Percentiles rank a stretch among this genome's conserved stretches.
These are phyloP conservation scores for Gortyna flavago DNA, from an alignment of 2,888 invertebrate species.

Conservation along the genomic window DNA sequence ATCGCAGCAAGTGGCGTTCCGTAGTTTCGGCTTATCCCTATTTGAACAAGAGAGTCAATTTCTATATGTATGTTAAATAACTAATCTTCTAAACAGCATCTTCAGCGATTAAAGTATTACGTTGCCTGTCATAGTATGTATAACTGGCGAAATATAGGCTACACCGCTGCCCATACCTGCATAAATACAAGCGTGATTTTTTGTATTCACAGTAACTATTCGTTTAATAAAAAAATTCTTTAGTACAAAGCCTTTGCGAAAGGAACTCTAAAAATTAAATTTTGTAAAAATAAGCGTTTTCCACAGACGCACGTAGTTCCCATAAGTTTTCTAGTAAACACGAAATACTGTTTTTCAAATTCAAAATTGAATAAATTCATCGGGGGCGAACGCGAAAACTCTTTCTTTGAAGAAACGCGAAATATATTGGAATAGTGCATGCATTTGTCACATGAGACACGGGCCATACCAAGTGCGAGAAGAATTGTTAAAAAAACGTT, in stretches of 20 bases:
- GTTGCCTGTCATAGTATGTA: too few relatives aligned
- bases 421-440: conserved; percentile 62
- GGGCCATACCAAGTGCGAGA: conserved; percentile 37
- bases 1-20: too few relatives aligned
- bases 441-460: conserved; percentile 60
- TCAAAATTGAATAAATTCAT: conserved; percentile 54
- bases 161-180: neutral
- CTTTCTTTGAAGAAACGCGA: conserved; percentile 55
- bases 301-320: neutral
- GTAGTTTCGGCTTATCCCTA: too few relatives aligned
- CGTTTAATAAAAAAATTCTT: neutral
- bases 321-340: conserved; percentile 28
- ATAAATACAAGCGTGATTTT: neutral
- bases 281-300: neutral
- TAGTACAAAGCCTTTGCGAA: neutral
- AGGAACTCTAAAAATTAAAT: neutral
- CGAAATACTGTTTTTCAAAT: conserved; percentile 39
- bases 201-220: neutral
- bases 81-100: neutral
- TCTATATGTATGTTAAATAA: too few relatives aligned
- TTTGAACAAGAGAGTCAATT: too few relatives aligned
- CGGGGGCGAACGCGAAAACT: conserved; percentile 32
- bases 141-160: neutral
- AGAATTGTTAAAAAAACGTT: neutral
- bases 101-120: too few relatives aligned